phyloP scores from a whole-genome alignment of 2,888 invertebrate genomes.

The Leptogaster cylindrica region DNA sequence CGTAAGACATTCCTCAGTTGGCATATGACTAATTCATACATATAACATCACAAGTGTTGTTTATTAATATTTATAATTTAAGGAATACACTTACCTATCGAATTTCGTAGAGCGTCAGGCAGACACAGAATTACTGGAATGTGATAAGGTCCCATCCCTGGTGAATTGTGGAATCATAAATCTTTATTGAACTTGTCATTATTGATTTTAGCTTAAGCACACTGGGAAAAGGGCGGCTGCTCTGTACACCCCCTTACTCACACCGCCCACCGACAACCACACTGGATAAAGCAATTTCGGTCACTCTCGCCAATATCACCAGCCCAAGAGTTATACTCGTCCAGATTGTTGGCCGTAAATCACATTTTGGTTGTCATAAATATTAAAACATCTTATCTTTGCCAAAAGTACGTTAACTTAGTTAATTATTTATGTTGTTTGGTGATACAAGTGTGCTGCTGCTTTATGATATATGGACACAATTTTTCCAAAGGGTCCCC shows the following conservation, averaged over 20 bases:
- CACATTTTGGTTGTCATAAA: constrained; percentile 59
- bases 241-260: constrained; percentile 42
- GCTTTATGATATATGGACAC: constrained; percentile 31
- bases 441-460: constrained; percentile 38
- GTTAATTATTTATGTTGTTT: constrained; percentile 61
- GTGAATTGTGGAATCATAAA: constrained; percentile 54
- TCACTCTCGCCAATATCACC: constrained; percentile 46
- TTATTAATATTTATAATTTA: constrained; percentile 38
- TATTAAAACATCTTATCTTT: constrained; percentile 62
- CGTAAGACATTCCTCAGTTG: no score
- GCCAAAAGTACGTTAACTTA: constrained; percentile 53
- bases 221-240: constrained; percentile 47
- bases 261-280: constrained; percentile 43
- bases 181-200: constrained; percentile 61
- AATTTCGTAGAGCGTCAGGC: neutral
- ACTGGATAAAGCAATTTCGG: constrained; percentile 49
- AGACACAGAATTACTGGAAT: constrained; percentile 1
- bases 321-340: constrained; percentile 55
- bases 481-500: constrained; percentile 37
- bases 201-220: constrained; percentile 57
- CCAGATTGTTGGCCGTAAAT: constrained; percentile 57
- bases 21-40: constrained; percentile 44
- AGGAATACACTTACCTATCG: constrained; percentile 16
- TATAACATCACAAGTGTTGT: constrained; percentile 41
- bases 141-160: constrained; percentile 46